phyloP scores from a whole-genome alignment of 2,797 vertebrate species.

The Pseudomugil gertrudae region DNA sequence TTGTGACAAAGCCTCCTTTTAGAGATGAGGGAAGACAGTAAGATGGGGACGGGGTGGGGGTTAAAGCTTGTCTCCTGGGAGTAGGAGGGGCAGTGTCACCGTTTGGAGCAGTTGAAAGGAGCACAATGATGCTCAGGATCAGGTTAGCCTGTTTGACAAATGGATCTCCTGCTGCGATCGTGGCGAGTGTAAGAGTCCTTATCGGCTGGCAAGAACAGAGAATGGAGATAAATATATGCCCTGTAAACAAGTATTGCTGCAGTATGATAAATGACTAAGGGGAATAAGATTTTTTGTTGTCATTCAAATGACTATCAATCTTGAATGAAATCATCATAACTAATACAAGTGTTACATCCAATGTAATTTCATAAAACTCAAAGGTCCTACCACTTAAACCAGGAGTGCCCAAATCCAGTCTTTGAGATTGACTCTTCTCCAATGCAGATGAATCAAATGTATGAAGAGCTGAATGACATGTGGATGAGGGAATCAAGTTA shows the following conservation, averaged over 20 bases:
- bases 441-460: too few relatives aligned
- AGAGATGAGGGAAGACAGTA: conserved; percentile 79
- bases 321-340: not conserved
- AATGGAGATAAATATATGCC: conserved; percentile 41
- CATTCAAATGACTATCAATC: not conserved
- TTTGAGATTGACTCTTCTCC: too few relatives aligned
- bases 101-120: conserved; percentile 84
- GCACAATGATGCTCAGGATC: conserved; percentile 83
- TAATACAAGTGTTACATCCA: not conserved
- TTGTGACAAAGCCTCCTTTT: conserved; percentile 81
- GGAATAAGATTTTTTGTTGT: not conserved
- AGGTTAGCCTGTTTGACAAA: conserved; percentile 84
- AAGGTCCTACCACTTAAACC: conserved; percentile 20
- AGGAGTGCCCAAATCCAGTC: not conserved
- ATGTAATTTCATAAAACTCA: not conserved
- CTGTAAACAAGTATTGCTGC: conserved; percentile 2
- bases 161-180: conserved; percentile 78
- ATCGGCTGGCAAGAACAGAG: conserved; percentile 51
- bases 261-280: not conserved
- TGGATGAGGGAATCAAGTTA: too few relatives aligned
- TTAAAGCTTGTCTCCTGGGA: conserved; percentile 75
- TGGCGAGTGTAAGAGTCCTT: conserved; percentile 67
- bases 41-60: conserved; percentile 73
- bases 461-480: too few relatives aligned
- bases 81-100: conserved; percentile 82